Evolutionary conservation across 2,888 invertebrate species (phyloP).

Genomic region (Ametastegia equiseti): DNA sequence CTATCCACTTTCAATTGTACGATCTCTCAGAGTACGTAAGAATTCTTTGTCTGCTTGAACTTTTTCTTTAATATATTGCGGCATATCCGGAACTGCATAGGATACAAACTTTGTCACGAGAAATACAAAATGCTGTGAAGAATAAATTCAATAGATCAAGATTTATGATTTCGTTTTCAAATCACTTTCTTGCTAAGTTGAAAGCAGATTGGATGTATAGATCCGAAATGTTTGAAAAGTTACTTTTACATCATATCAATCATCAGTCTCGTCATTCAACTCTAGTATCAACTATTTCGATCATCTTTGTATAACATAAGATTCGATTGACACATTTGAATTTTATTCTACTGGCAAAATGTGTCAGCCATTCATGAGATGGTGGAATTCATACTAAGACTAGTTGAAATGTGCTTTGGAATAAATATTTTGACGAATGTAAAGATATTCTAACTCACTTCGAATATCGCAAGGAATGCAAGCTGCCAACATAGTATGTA

Average conservation of each 20-base stretch:
- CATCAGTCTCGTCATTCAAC: too few relatives aligned
- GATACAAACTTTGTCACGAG: conserved; percentile 13
- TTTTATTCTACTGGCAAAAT: neutral
- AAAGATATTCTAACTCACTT: neutral
- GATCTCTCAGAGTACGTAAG: conserved; percentile 16
- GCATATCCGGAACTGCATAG: conserved; percentile 21
- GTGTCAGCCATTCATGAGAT: neutral
- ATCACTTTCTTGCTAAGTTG: too few relatives aligned
- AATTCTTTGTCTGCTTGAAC: conserved; percentile 40
- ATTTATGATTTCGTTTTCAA: too few relatives aligned
- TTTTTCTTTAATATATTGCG: conserved; percentile 38
- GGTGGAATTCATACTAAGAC: too few relatives aligned
- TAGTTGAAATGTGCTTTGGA: neutral
- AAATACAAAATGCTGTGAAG: conserved; percentile 28
- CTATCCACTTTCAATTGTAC: conserved; percentile 14
- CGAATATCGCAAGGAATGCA: conserved; percentile 31
- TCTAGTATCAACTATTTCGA: too few relatives aligned
- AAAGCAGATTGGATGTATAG: too few relatives aligned
- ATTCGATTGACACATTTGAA: too few relatives aligned
- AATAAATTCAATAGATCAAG: neutral
- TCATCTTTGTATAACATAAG: too few relatives aligned
- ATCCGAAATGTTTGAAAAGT: too few relatives aligned
- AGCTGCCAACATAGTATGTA: conserved; percentile 39
- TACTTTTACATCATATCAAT: too few relatives aligned
- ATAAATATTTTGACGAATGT: neutral